Percentiles rank a stretch among this genome's conserved stretches.
These are phyloP conservation scores for Hydroisotoma schaefferi DNA, from an alignment of 2,888 invertebrate genomes.

Conservation along the genomic window DNA sequence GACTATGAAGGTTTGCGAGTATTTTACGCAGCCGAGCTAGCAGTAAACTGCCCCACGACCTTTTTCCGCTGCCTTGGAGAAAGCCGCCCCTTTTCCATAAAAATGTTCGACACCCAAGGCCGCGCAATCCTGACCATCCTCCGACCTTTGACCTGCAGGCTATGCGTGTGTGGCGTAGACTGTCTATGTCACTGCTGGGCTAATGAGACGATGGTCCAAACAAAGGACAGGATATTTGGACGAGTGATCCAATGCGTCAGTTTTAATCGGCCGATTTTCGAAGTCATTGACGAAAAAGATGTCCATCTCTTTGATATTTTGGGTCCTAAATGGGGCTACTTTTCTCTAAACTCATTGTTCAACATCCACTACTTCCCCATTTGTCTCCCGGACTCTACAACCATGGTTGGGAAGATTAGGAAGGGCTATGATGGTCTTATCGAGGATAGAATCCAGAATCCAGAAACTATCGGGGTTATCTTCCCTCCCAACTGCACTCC, in stretches of 20 bases:
- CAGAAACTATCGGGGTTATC: conserved; percentile 21
- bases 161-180: conserved; percentile 21
- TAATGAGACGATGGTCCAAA: conserved; percentile 18
- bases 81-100: conserved; percentile 16
- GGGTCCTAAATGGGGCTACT: conserved; percentile 7
- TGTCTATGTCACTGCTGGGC: conserved; percentile 12
- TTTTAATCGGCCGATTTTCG: conserved; percentile 8
- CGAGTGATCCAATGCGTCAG: not conserved
- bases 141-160: not conserved
- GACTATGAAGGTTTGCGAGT: conserved; percentile 21
- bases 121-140: conserved; percentile 9
- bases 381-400: conserved; percentile 9
- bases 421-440: conserved; percentile 28
- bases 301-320: conserved; percentile 9
- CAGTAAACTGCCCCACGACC: not conserved
- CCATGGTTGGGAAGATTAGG: conserved; percentile 23
- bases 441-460: conserved; percentile 23
- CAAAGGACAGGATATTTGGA: conserved; percentile 14
- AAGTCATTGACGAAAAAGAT: conserved; percentile 7
- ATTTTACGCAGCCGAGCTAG: conserved; percentile 26
- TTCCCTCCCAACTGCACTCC: conserved; percentile 28
- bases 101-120: conserved; percentile 17
- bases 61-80: conserved; percentile 14
- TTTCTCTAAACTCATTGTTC: conserved; percentile 15
- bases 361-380: conserved; percentile 11